A percentile compares a stretch with the other conserved stretches of the same genome.
phyloP scores from a whole-genome alignment of 2,888 invertebrate species.

The Ophion ventricosus region DNA sequence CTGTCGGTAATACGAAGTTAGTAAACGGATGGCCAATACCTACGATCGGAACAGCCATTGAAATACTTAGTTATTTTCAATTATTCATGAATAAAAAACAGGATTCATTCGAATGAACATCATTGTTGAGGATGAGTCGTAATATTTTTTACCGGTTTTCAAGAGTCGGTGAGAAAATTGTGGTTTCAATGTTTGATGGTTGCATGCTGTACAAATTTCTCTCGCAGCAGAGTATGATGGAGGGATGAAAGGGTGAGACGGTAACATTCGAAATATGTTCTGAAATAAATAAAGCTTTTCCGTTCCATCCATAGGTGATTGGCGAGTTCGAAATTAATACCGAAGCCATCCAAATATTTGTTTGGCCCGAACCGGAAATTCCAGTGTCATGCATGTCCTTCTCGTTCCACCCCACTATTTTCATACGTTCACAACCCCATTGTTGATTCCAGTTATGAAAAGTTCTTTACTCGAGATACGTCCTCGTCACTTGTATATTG shows the following conservation, averaged over 20 bases:
- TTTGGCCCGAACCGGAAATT: constrained; percentile 62
- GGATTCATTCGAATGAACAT: constrained; percentile 58
- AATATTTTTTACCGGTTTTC: constrained; percentile 42
- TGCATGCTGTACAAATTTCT: too few relatives aligned
- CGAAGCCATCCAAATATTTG: constrained; percentile 46
- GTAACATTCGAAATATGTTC: background rate
- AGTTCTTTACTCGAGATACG: constrained; percentile 31
- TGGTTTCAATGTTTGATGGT: too few relatives aligned
- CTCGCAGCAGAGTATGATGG: background rate
- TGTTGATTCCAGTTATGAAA: constrained; percentile 21
- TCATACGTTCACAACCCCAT: constrained; percentile 27
- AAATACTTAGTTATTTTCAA: constrained; percentile 66
- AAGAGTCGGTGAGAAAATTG: too few relatives aligned
- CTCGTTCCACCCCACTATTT: constrained; percentile 46
- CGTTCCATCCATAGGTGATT: constrained; percentile 73
- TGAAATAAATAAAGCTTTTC: constrained; percentile 73
- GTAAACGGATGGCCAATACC: constrained; percentile 32
- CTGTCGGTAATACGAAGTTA: constrained; percentile 1
- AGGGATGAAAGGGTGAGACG: background rate
- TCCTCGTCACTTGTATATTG: constrained; percentile 28
- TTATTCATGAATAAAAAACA: constrained; percentile 64
- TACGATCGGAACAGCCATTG: constrained; percentile 52
- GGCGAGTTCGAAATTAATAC: constrained; percentile 71
- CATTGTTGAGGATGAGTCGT: constrained; percentile 68
- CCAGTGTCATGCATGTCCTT: constrained; percentile 62